Evolutionary conservation across 2,113 vertebrate species (phyloP), one percentile per base, ranked within the genome.

Genomic region (Bubo scandiacus): DNA sequence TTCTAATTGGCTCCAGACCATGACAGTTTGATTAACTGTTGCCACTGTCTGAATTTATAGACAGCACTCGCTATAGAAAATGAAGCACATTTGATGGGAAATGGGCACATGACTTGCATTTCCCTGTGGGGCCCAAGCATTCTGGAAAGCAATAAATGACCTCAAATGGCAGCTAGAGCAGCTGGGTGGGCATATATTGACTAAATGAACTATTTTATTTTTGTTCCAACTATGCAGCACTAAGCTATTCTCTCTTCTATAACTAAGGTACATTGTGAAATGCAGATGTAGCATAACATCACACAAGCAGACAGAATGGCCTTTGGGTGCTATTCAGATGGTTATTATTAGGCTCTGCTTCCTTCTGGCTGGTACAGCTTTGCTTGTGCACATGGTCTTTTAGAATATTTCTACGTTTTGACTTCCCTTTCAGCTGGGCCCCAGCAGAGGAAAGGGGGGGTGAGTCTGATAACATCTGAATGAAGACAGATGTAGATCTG

Each of bases 211-310:
- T 75, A 52, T 86, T 95, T 74, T 83, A 34, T 88, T 92, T 96
- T 77, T 84, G 7, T 81, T 96, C 57, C 55, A 70, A 12, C 67
- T 88, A 6, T 73, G 63, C 68, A 67, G 16, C 81, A 59, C n/a
- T 74, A 71, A 86, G n/a, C 34, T 74, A 38, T 84, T 86, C 75
- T 66, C n/a, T 81, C 59, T 74, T 54, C 62, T 86, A 12, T 81
- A 78, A 57, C 67, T 67, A 65, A 93, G 90, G 62, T 81, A 72
- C 57, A 49, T 65, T 87, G 92, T 92, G 83, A 95, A 89, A 92
- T 87, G 83, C 73, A 91, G 88, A 96, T 94, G 83, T 95, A 96
- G 81, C 96, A 45, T 96, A 88, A 67, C 79, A 86, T 84, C 83
- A 61, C 52, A 61, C 57, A 75, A 71, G 86, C 83, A 83, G 67